Evolutionary conservation across 2,888 invertebrate species (phyloP), one percentile per base, ranked within the genome.

Genomic region (Oegoconia quadripuncta): DNA sequence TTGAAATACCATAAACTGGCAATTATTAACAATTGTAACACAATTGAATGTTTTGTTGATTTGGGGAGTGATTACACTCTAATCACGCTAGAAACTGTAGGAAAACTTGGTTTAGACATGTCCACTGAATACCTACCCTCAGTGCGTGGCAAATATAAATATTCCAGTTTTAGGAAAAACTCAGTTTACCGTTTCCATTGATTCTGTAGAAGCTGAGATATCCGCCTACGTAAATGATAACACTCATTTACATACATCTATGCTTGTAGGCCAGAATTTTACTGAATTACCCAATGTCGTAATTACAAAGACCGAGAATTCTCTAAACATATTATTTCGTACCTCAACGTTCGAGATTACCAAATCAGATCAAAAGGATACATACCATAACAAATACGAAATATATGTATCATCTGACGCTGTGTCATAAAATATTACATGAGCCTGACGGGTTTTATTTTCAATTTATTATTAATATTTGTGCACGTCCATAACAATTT

Each of bases 31-130:
- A 32, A 38, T n/a, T 2, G 4, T n/a, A 17, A 32, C 15, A 16
- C 14, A 20, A n/a, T 33, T 8, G 27, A 33, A 26, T 38, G 27
- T n/a, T 38, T 32, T 28, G 25, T 33, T 16, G 33, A 38, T 9
- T 9, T 38, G 15, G 38, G 38, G 11, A 38, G 38, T 28, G 33
- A 38, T 16, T 38, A 33, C 12, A 28, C 38, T 7, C 33, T 38
- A 8, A 33, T 38, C 11, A 11, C 14, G 6, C 14, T 22, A 12
- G 33, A 20, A 2, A 11, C 22, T 11, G 33, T 28, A 16, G 11
- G 7, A 11, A 17, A 18, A 31, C 18, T 18, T 17, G 17, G 18
- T 3, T 11, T 31, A 11, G 15, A 9, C 6, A 18, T 18, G 12
- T 17, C 17, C 4, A 18, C 5, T 11, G 15, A 18, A 11, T 13